These are phyloP conservation scores for Diprion similis DNA, from an alignment of 1,140 invertebrate species.

Conservation along the genomic window DNA sequence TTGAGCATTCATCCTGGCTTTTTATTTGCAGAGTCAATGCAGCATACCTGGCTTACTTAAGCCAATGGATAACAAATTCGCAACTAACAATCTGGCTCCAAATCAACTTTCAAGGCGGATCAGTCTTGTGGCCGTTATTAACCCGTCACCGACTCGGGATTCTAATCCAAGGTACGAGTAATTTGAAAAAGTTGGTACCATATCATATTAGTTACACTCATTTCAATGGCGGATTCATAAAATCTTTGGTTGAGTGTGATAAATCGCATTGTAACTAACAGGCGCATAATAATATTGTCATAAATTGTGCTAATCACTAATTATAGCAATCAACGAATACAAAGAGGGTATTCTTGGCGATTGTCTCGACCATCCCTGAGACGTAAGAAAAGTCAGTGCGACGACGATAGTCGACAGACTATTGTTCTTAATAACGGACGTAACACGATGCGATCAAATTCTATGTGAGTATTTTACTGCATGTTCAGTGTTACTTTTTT, in stretches of 20 bases:
- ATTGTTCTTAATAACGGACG: conserved; percentile 70
- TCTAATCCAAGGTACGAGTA: conserved; percentile 19
- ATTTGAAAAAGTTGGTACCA: neutral
- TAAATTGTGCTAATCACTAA: neutral
- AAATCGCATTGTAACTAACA: too few relatives aligned
- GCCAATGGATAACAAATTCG: conserved; percentile 52
- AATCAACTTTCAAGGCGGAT: conserved; percentile 51
- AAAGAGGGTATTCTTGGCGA: conserved; percentile 74
- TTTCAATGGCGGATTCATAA: neutral
- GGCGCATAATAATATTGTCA: too few relatives aligned
- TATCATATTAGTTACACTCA: neutral
- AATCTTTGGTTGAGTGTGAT: neutral
- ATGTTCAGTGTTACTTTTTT: neutral
- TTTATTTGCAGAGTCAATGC: conserved; percentile 52
- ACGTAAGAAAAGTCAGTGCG: conserved; percentile 61
- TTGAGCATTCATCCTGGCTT: neutral
- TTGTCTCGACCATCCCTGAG: conserved; percentile 70
- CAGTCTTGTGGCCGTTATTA: conserved; percentile 50
- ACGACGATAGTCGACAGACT: conserved; percentile 54
- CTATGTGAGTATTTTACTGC: conserved; percentile 41
- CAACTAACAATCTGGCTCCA: conserved; percentile 51
- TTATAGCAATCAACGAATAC: conserved; percentile 55
- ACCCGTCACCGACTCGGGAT: conserved; percentile 49
- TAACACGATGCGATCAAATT: conserved; percentile 46
- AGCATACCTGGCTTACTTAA: conserved; percentile 56